Conservation (phyloP, 2,113 vertebrate genomes). For the Platycercus adscitus region DNA sequence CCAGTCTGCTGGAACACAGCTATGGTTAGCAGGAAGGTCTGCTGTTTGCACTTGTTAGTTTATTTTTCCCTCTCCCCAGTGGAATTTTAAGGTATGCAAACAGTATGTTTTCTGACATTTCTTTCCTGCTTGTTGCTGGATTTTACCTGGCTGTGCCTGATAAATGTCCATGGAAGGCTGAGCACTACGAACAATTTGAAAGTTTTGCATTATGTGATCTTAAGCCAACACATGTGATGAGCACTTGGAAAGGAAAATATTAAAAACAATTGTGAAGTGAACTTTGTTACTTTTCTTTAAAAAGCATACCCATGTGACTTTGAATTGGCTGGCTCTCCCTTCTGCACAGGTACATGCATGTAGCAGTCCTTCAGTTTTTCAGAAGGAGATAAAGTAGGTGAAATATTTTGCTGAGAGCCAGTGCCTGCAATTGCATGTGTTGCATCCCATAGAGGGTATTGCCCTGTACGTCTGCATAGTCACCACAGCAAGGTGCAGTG, state of each 20-base stretch:
- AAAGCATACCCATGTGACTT: not conserved
- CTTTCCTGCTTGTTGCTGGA: not conserved
- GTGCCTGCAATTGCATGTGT: not conserved
- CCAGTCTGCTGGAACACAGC: not conserved
- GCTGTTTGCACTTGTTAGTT: not conserved
- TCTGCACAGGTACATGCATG: not conserved
- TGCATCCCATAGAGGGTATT: not conserved
- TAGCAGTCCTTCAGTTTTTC: not conserved
- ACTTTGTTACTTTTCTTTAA: not conserved
- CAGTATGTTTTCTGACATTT: not conserved
- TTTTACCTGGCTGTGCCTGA: conserved; percentile 5
- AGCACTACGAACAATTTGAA: not conserved
- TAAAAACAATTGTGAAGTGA: conserved; percentile 2
- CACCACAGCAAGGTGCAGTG: not conserved
- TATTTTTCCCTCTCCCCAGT: not conserved
- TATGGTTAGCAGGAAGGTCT: not conserved
- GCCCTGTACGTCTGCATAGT: not conserved
- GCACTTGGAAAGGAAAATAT: conserved; percentile 17
- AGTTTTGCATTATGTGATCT: conserved; percentile 19
- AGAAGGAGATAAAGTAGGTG: not conserved
- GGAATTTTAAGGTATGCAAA: not conserved
- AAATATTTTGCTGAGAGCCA: not conserved
- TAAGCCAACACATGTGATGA: not conserved
- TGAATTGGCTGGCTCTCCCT: not conserved
- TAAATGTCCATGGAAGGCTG: not conserved